Evolutionary conservation across 2,113 vertebrate species (phyloP).

Genomic region (Todiramphus saurophagus): DNA sequence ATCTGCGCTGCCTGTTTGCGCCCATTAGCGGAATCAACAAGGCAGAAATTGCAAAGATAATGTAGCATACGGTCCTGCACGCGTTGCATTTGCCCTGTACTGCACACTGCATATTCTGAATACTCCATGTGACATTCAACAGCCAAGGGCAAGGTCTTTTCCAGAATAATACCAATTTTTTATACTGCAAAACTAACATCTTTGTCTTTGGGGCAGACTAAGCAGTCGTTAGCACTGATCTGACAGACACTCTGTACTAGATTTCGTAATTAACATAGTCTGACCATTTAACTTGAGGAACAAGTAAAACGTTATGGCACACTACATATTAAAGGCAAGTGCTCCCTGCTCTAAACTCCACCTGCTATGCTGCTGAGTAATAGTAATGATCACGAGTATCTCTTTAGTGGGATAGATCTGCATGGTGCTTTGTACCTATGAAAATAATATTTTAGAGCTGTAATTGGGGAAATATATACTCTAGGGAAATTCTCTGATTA

Average conservation of each 20-base stretch:
- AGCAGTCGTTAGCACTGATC: neutral
- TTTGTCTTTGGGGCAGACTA: neutral
- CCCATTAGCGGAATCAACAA: neutral
- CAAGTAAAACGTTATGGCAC: neutral
- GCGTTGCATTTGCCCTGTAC: neutral
- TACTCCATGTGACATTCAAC: neutral
- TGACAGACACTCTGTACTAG: neutral
- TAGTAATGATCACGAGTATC: neutral
- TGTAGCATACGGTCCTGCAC: neutral
- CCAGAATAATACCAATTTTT: neutral
- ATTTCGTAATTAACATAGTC: neutral
- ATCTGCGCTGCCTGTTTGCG: neutral
- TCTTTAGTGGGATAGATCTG: neutral
- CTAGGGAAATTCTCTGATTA: neutral
- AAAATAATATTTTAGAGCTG: neutral
- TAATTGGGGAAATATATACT: neutral
- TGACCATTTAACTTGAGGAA: neutral
- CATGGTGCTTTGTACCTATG: neutral
- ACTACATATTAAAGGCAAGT: neutral
- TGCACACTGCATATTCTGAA: neutral
- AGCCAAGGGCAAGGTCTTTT: conserved; percentile 48
- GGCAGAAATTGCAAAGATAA: neutral
- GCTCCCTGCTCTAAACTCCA: neutral
- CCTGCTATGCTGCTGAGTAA: neutral
- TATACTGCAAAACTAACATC: neutral